phyloP scores from a whole-genome alignment of 2,888 invertebrate genomes.

The Baronia brevicornis region DNA sequence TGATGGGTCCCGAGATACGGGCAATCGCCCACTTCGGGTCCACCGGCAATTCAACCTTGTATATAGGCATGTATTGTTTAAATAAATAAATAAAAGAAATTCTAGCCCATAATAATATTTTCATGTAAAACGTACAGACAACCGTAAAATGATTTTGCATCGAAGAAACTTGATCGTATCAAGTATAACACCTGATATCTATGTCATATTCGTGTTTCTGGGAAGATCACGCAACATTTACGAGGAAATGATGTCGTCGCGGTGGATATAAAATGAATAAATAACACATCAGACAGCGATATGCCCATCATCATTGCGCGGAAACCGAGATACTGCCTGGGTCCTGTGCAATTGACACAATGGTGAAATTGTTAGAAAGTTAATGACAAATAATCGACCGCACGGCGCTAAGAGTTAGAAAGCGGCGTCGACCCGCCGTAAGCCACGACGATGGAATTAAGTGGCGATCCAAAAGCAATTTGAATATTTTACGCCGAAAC shows the following conservation, averaged over 20 bases:
- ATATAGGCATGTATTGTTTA: too few species aligned
- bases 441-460: constrained; percentile 24
- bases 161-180: too few species aligned
- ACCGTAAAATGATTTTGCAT: too few species aligned
- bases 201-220: neutral
- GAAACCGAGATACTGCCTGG: constrained; percentile 3
- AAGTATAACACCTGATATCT: too few species aligned
- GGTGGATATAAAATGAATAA: constrained; percentile 16
- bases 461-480: constrained; percentile 20
- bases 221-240: constrained; percentile 14
- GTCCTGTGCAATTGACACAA: constrained; percentile 7
- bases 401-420: constrained; percentile 27
- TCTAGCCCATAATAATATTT: too few species aligned
- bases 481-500: constrained; percentile 11
- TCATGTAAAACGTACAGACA: too few species aligned
- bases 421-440: constrained; percentile 25
- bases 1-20: too few species aligned
- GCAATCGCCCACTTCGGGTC: too few species aligned
- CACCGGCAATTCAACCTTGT: too few species aligned
- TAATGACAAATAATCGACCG: constrained; percentile 35
- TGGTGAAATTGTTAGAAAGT: constrained; percentile 31
- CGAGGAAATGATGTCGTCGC: constrained; percentile 8
- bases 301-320: constrained; percentile 5
- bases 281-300: constrained; percentile 9
- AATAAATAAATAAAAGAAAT: too few species aligned